A percentile compares a stretch with the other conserved stretches of the same genome.
These are phyloP conservation scores for Rhagium mordax DNA, from an alignment of 2,888 invertebrate genomes.

Conservation along the genomic window DNA sequence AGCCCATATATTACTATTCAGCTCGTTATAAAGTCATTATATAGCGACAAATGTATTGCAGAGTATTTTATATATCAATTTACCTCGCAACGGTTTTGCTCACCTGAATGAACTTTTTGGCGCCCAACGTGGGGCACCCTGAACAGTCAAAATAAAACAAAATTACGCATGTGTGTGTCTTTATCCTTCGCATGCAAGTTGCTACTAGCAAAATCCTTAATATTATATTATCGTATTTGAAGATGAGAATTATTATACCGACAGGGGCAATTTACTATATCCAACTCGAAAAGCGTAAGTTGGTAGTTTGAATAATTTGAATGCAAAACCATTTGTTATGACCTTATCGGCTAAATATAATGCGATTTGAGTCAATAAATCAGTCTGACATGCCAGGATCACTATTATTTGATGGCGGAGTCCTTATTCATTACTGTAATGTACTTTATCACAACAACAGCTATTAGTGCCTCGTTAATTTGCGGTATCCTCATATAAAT, in stretches of 20 bases:
- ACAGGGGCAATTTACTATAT: background rate
- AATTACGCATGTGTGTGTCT: too few species aligned
- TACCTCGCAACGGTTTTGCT: too few species aligned
- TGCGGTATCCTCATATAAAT: constrained; percentile 8
- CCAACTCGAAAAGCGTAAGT: constrained; percentile 11
- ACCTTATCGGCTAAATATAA: constrained; percentile 42
- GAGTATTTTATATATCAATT: too few species aligned
- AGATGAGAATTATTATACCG: background rate
- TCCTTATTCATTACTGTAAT: constrained; percentile 17
- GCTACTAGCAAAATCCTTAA: too few species aligned
- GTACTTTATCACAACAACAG: constrained; percentile 14
- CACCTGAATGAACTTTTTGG: too few species aligned
- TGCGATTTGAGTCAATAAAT: constrained; percentile 42
- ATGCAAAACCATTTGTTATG: constrained; percentile 40
- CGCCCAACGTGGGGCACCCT: too few species aligned
- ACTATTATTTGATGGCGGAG: constrained; percentile 19
- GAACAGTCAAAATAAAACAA: too few species aligned
- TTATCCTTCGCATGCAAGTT: too few species aligned
- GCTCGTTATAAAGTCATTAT: too few species aligned
- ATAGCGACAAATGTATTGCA: too few species aligned
- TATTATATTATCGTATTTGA: too few species aligned
- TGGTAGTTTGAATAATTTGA: constrained; percentile 26
- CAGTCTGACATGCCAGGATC: constrained; percentile 38
- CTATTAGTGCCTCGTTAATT: constrained; percentile 23
- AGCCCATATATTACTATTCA: too few species aligned